Evolutionary conservation across 2,888 invertebrate species (phyloP), one percentile per base, ranked within the genome.

Genomic region (Thymelicus acteon): DNA sequence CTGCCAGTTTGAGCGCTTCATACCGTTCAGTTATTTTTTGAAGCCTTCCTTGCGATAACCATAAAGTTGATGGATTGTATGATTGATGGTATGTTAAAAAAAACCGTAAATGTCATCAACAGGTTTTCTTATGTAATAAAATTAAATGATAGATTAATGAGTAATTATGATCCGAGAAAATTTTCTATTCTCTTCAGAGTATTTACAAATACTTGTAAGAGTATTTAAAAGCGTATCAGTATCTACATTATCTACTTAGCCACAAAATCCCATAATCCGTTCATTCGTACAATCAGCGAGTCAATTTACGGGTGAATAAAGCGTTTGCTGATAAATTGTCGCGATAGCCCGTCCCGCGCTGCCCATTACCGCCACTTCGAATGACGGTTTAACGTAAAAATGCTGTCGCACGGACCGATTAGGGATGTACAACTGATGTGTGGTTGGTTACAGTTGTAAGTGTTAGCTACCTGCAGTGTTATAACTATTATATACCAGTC

Each of bases 291-390:
- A 54, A 54, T 68, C 68, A 58, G 19, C 62, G 62, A 68, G 69
- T 69, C 58, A 68, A 68, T 68, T 68, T 62, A 69, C 69, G 69
- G 63, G 37, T 63, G 69, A 69, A 69, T 63, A 58, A 61, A 64
- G 57, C 48, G 57, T 19, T 19, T 31, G 40, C 40, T 47, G 69
- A 70, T 70, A 70, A 70, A 70, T 60, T 8, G 69, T 49, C 49
- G 40, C 37, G 69, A 70, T 64, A 70, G 58, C 57, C 19, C 47
- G 39, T 44, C 61, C 31, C 31, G 3, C 31, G 47, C 47, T 48
- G 62, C 49, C 69, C 64, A 70, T 70, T 70, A 70, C 58, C 69
- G 49, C 64, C 64, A 64, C 69, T 69, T 69, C 63, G 49, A 58
- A 70, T 49, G 69, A 64, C 63, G 49, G 49, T 60, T 70, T 70